Base-by-base conservation (phyloP, 2,888 invertebrate genomes). In the Noctuana brunneofusca region DNA sequence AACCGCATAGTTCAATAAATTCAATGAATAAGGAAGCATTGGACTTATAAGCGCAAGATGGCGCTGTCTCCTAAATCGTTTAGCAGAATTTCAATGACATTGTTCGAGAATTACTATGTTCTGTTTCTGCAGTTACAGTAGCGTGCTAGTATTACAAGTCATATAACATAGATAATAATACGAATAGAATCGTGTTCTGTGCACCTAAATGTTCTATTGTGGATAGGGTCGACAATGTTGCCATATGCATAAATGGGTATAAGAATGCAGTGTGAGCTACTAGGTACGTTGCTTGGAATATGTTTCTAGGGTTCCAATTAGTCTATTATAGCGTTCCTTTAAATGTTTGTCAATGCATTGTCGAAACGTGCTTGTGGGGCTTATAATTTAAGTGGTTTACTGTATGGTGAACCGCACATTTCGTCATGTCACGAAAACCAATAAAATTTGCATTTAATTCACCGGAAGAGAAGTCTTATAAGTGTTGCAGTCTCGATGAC, bases 121-220 rank as follows among this genome's bases (percentile, higher is more conserved):
- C 24, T 60, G 46, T 48, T 58, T 58, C 4, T 49, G 24, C 20
- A 20, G 24, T 35, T 24, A 46, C 46, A 16, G 53, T 48, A 54
- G 54, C 54, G 22, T 32, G 16, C 46, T 27, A 60, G 60, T 27
- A 60, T 60, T 60, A 46, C 48, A 38, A 60, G 48, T 53, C 54
- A 48, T 60, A 35, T 46, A 27, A 56, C 41, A 59, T 14, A 27
- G 43, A 52, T 41, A 52, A 50, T 59, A 59, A 49, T 14, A 14
- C 18, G 18, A 49, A 59, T 53, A 46, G 53, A 32, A 59, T 53
- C 41, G 53, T 53, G 52, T 32, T 43, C 43, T 4, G n/a, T 43
- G 53, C 59, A 53, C 32, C 32, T 49, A 49, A 62, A 64, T 66
- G 64, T 56, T 52, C 58, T 48, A 64, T 65, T 68, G 68, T 64